These are phyloP conservation scores for Wasmannia auropunctata DNA, from an alignment of 1,140 invertebrate genomes.

Conservation along the genomic window DNA sequence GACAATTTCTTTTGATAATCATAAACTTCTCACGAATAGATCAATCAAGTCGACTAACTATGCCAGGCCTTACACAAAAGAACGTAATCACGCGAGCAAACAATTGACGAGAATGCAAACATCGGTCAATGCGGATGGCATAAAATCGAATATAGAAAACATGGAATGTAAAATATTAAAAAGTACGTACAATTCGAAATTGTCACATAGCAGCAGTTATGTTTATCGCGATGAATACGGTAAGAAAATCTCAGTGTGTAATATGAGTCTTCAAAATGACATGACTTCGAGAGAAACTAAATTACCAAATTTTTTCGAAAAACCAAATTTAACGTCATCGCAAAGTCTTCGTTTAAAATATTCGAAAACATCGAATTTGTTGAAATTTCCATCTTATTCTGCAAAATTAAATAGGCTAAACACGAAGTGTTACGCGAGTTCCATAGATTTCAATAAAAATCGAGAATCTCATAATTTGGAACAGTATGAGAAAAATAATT, in stretches of 20 bases:
- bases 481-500: neutral
- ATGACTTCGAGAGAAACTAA: slow-evolving; percentile 60
- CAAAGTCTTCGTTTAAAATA: slow-evolving; percentile 65
- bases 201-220: slow-evolving; percentile 66
- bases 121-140: slow-evolving; percentile 15
- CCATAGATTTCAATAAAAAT: slow-evolving; percentile 62
- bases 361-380: neutral
- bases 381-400: neutral
- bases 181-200: slow-evolving; percentile 40
- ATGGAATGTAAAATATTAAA: slow-evolving; percentile 57
- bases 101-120: slow-evolving; percentile 54
- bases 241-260: slow-evolving; percentile 68
- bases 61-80: neutral
- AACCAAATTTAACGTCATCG: slow-evolving; percentile 32
- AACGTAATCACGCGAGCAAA: neutral
- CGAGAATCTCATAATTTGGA: neutral
- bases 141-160: slow-evolving; percentile 55
- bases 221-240: slow-evolving; percentile 59
- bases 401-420: slow-evolving; percentile 68
- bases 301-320: slow-evolving; percentile 57
- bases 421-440: slow-evolving; percentile 57
- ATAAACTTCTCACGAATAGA: neutral
- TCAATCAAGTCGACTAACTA: neutral
- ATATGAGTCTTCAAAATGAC: slow-evolving; percentile 69
- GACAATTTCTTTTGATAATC: neutral